Evolutionary conservation across 92 coral and sea anemone genomes (phyloP), one percentile per base, ranked within the genome.

Genomic region (Muricea muricata): DNA sequence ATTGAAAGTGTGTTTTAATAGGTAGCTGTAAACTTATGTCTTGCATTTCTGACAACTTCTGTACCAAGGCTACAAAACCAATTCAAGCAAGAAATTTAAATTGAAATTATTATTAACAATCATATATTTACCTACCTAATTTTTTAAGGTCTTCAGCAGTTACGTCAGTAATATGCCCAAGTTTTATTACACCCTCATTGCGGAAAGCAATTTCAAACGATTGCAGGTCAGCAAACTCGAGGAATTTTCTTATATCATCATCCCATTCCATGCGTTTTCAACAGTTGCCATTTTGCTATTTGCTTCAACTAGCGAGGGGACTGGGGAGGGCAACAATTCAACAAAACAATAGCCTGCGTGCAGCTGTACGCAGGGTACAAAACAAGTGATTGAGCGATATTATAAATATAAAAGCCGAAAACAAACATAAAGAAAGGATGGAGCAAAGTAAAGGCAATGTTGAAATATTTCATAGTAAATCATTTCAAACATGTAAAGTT

Each of bases 131-230:
- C 87, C 47, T 35, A 79, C 92, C 89, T 23, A 70, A 24, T 85
- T 35, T 88, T 30, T 9, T 41, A 21, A 85, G 82, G 80, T 89
- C 92, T 60, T 84, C 86, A 47, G 6, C 14, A 1, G 82, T 79
- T 10, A 89, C 82, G 75, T 84, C 92, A 21, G 28, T 26, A 65
- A 89, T 41, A 73, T 89, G 92, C 15, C 33, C 24, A 39, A 79
- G 75, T 61, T 78, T 84, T 32, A 80, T 84, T 13, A 84, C 85
- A 23, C 92, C 92, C 57, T 78, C 89, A 30, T 33, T 81, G 35
- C n/a, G 37, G 66, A 89, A 89, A 17, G 88, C 88, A 34, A 30
- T 76, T 71, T 89, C 67, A 89, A 84, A 89, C 34, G 21, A 31
- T 7, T 50, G 34, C 35, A 89, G 70, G 68, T 89, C 92, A 30